A percentile compares a stretch with the other conserved stretches of the same genome.
Conservation (phyloP, 2,888 invertebrate genomes). For the Sarcophaga rosellei region DNA sequence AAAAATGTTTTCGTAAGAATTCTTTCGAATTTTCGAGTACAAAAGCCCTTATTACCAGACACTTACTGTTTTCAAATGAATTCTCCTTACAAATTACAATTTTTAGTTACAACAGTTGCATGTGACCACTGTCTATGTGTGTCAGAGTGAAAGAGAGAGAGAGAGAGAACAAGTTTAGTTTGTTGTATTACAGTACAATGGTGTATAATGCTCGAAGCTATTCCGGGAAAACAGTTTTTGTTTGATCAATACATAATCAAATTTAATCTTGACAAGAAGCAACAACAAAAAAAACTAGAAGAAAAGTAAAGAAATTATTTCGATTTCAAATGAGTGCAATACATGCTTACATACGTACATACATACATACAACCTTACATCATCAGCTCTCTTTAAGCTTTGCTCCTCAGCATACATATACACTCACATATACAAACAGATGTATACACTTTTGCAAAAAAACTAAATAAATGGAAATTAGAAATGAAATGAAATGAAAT, state of each 20-base stretch:
- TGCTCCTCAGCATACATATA: not conserved
- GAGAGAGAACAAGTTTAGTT: not conserved
- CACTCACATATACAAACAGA: not conserved
- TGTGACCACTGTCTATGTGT: no score
- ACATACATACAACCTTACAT: not conserved
- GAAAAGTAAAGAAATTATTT: slow-evolving; percentile 35
- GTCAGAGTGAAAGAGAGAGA: not conserved
- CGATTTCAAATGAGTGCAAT: slow-evolving; percentile 19
- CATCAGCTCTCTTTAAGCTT: no score
- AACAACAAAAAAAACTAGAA: no score
- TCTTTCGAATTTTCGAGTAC: no score
- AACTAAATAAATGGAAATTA: no score
- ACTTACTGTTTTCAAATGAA: no score
- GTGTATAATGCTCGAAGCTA: slow-evolving; percentile 65
- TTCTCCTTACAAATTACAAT: no score
- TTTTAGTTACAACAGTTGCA: no score
- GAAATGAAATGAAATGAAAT: no score
- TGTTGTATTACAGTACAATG: slow-evolving; percentile 41
- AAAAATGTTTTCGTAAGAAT: no score
- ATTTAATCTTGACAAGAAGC: slow-evolving; percentile 57
- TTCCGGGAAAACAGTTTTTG: slow-evolving; percentile 73
- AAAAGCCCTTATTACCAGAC: no score
- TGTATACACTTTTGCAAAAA: no score
- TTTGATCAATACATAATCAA: slow-evolving; percentile 78
- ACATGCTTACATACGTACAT: slow-evolving; percentile 1